Percentiles rank a stretch among this genome's conserved stretches.
These are phyloP conservation scores for Rhizoglyphus robini DNA, from an alignment of 1,140 invertebrate genomes.

Conservation along the genomic window DNA sequence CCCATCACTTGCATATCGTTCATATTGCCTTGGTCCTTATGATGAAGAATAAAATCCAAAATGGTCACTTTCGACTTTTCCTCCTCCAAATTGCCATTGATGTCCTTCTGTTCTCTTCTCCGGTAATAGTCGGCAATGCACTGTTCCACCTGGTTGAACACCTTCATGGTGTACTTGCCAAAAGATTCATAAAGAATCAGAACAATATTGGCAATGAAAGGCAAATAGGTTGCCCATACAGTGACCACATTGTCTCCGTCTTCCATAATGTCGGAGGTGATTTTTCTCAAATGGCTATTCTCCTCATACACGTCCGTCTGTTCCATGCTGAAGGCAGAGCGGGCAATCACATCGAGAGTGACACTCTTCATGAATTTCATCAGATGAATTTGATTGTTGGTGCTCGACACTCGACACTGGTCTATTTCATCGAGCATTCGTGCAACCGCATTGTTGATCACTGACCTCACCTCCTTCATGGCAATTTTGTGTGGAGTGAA, in stretches of 20 bases:
- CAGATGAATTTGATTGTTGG: neutral
- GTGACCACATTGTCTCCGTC: neutral
- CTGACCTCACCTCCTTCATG: neutral
- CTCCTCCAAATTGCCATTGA: neutral
- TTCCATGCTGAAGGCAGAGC: neutral
- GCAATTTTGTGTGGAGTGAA: neutral
- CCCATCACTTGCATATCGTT: constrained; percentile 8
- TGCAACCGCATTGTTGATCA: neutral
- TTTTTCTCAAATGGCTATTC: neutral
- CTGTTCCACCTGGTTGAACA: no score
- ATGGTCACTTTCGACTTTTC: neutral
- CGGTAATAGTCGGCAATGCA: neutral
- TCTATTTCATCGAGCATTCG: neutral
- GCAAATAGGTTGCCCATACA: neutral
- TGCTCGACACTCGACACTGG: no score
- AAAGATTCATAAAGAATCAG: neutral
- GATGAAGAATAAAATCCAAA: neutral
- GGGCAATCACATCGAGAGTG: constrained; percentile 18
- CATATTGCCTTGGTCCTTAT: neutral
- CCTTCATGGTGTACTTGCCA: neutral
- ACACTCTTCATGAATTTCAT: neutral
- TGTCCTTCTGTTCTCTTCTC: neutral
- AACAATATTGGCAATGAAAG: neutral
- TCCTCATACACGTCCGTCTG: neutral
- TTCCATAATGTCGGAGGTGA: neutral